Evolutionary conservation across 2,888 invertebrate genomes (phyloP).

Genomic region (Megaustenia siamemsis): DNA sequence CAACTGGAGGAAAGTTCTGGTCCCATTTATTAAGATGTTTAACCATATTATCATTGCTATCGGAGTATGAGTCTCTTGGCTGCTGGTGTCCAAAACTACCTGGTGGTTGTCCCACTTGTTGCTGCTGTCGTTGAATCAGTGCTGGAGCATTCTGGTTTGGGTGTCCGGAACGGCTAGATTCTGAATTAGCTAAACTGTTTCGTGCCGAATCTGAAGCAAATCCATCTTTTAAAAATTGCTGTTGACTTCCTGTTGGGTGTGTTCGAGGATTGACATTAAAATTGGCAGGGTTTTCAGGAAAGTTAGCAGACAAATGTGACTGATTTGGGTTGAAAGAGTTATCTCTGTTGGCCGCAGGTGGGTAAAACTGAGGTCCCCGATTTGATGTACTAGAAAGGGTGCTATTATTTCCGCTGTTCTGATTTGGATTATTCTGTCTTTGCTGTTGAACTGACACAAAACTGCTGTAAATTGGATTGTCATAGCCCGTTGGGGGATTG

Average conservation of each 20-base stretch:
- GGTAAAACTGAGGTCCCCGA: constrained; percentile 2
- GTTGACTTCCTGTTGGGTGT: neutral
- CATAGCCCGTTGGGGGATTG: constrained; percentile 1
- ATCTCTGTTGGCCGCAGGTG: neutral
- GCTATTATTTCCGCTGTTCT: neutral
- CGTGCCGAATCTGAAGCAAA: constrained; percentile 45
- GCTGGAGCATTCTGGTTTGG: constrained; percentile 9
- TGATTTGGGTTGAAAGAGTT: constrained; percentile 27
- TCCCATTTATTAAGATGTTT: constrained; percentile 49
- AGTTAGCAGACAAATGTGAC: constrained; percentile 1
- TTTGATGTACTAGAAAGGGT: neutral
- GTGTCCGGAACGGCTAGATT: constrained; percentile 32
- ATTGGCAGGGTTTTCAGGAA: neutral
- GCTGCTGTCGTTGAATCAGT: constrained; percentile 25
- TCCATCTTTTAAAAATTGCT: constrained; percentile 41
- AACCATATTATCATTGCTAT: constrained; percentile 17
- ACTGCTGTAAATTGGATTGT: constrained; percentile 1
- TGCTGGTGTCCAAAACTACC: neutral
- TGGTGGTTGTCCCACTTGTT: constrained; percentile 5
- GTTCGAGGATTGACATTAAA: neutral
- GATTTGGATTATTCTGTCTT: neutral
- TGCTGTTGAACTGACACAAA: neutral
- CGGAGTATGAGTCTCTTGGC: constrained; percentile 44
- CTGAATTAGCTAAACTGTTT: constrained; percentile 47
- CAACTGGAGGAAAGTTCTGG: constrained; percentile 33